Conservation (phyloP, 92 coral and sea anemone genomes). For the Palythoa grandis region DNA sequence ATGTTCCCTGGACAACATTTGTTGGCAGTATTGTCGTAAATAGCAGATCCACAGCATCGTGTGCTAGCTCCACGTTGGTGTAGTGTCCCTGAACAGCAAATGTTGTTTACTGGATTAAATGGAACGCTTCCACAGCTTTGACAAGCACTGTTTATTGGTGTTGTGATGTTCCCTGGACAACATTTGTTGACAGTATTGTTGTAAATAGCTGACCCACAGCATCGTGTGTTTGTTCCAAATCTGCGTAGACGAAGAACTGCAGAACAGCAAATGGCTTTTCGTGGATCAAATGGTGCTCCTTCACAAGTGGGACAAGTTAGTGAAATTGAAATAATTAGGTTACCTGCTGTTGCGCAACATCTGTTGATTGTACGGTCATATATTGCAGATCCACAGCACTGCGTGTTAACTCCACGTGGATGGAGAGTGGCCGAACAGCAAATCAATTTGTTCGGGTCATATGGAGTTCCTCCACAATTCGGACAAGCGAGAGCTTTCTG, state of each 20-base stretch:
- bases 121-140: neutral
- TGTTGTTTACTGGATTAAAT: neutral
- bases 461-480: constrained; percentile 19
- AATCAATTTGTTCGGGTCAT: neutral
- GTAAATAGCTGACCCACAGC: neutral
- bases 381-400: no score
- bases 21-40: neutral
- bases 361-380: no score
- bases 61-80: neutral
- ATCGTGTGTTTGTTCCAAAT: neutral
- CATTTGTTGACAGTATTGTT: no score
- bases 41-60: constrained; percentile 4
- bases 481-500: neutral
- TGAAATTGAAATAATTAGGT: no score
- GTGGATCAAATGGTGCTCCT: neutral
- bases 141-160: neutral
- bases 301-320: neutral
- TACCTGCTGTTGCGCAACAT: no score
- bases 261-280: neutral
- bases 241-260: neutral
- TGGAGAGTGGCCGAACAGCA: neutral
- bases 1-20: neutral
- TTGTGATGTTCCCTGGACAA: neutral
- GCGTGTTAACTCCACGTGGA: no score
- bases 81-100: neutral